Evolutionary conservation across 1,140 invertebrate species (phyloP), one percentile per base, ranked within the genome.

Genomic region (Anadara kagoshimensis): DNA sequence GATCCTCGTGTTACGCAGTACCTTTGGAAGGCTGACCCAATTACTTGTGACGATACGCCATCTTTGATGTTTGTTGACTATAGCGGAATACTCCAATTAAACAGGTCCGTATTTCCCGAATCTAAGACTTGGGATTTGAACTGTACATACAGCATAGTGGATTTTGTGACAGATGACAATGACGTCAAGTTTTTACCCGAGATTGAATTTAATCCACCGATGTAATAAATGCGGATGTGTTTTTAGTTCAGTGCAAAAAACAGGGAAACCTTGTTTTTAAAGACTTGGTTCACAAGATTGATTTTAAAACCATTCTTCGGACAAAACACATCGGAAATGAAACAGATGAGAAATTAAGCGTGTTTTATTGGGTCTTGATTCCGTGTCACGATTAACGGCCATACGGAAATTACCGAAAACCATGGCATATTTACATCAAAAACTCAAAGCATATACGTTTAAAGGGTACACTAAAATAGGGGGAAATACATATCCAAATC

Each of bases 361-460:
- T 98, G 0, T 89, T 97, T 89, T 97, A 4, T 85, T 97, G 24
- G 96, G 96, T 0, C 90, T 97, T 18, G 96, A 97, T 85, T 93
- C 94, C 1, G 91, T 96, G 2, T 97, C 95, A 0, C 91, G 95
- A 57, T 90, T 96, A 65, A 96, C 96, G 87, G 93, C 96, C 68
- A 91, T 94, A 61, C 91, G 95, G 26, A 93, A 94, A 72, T 94
- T 97, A 93, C 93, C 93, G 0, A 91, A 91, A 79, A 95, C 94
- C 0, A 86, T 92, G 0, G 80, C 88, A 0, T 92, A 91, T 76
- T 88, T 95, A 0, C 79, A 81, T 76, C 11, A 81, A 12, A 66
- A 82, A 43, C 61, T 88, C n/a, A 49, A 66, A 3, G 85, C 79
- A 4, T 64, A 84, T 57, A 85, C 85, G 26, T 78, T 86, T 75